Conservation (phyloP, 2,797 vertebrate genomes). For the Buceros bicornis region DNA sequence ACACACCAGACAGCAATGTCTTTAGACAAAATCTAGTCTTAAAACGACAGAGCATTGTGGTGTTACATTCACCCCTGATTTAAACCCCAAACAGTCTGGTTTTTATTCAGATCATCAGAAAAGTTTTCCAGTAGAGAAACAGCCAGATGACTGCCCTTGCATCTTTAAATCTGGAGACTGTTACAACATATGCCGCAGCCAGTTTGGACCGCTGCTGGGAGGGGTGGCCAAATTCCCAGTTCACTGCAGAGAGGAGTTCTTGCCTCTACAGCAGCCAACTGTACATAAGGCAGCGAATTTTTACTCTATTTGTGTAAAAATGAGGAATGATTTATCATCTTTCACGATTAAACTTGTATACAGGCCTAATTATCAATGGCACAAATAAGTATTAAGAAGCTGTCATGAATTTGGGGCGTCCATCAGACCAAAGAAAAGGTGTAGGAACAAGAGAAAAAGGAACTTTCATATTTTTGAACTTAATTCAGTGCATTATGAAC, state of each 20-base stretch:
- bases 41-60: not conserved
- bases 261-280: not conserved
- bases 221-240: not conserved
- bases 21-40: constrained; percentile 25
- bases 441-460: not conserved
- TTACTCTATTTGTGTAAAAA: not conserved
- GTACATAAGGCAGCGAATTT: not conserved
- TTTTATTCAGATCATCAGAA: constrained; percentile 29
- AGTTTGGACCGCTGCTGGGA: not conserved
- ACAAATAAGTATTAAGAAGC: not conserved
- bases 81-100: not conserved
- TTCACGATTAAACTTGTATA: not conserved
- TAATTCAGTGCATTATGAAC: constrained; percentile 12
- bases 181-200: not conserved
- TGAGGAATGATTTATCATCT: not conserved
- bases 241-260: not conserved
- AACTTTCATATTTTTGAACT: constrained; percentile 8
- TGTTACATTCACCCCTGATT: not conserved
- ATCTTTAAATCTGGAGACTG: constrained; percentile 11
- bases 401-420: not conserved
- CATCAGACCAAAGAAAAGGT: not conserved
- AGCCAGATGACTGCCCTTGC: not conserved
- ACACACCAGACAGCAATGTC: constrained; percentile 13
- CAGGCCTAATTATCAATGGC: not conserved
- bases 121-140: not conserved